These are phyloP conservation scores for Rhinoptilus africanus DNA, from an alignment of 2,113 vertebrate genomes.

Conservation along the genomic window DNA sequence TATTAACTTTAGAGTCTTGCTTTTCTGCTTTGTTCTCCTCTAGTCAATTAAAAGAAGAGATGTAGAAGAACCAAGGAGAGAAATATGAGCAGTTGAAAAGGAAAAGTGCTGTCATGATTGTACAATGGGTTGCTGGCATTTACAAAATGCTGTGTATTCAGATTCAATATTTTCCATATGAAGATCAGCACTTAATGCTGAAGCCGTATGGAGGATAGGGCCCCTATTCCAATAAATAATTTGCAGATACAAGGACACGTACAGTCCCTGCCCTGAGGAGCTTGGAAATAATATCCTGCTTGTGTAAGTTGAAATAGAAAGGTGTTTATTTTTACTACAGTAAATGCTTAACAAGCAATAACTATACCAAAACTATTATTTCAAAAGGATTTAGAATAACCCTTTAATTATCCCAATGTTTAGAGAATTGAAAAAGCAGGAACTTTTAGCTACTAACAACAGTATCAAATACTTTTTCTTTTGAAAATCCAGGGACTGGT, in stretches of 20 bases:
- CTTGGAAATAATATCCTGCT: constrained; percentile 51
- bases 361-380: constrained; percentile 42
- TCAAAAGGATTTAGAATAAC: constrained; percentile 33
- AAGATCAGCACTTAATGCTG: constrained; percentile 17
- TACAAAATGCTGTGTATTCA: not conserved
- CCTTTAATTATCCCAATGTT: constrained; percentile 31
- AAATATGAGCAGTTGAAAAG: not conserved
- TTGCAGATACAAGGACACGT: constrained; percentile 30
- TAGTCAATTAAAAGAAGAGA: not conserved
- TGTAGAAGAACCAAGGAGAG: not conserved
- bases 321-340: constrained; percentile 45
- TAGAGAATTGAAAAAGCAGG: constrained; percentile 8
- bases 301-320: constrained; percentile 29
- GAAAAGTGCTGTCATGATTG: not conserved
- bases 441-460: not conserved
- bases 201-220: not conserved
- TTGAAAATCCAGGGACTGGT: not conserved
- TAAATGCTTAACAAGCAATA: constrained; percentile 38
- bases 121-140: not conserved
- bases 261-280: constrained; percentile 38
- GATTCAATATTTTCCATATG: constrained; percentile 30
- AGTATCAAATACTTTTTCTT: not conserved
- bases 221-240: constrained; percentile 31
- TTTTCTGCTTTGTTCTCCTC: not conserved
- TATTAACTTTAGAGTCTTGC: not conserved